Percentiles rank a stretch among this genome's conserved stretches.
phyloP scores from a whole-genome alignment of 1,140 invertebrate species.

The Drosophila kurseongensis region DNA sequence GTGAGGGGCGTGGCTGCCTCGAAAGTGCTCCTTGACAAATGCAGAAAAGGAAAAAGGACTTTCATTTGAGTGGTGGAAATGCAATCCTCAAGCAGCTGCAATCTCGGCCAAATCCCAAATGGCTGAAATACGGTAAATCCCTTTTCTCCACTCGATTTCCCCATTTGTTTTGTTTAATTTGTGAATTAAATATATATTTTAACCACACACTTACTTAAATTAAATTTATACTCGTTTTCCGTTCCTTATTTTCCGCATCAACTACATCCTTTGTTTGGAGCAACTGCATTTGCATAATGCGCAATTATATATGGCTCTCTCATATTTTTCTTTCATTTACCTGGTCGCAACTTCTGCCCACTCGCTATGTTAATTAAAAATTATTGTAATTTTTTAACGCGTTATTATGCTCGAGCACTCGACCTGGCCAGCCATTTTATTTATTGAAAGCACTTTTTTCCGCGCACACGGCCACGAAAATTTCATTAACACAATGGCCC shows the following conservation, averaged over 20 bases:
- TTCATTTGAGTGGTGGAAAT: conserved; percentile 37
- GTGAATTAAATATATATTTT: conserved; percentile 50
- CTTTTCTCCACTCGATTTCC: neutral
- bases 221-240: conserved; percentile 44
- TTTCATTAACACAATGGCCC: conserved; percentile 51
- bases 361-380: conserved; percentile 76
- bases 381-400: conserved; percentile 75
- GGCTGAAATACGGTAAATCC: conserved; percentile 23
- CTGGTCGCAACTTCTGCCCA: conserved; percentile 26
- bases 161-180: conserved; percentile 26
- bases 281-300: conserved; percentile 68
- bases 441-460: conserved; percentile 56
- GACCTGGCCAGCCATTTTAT: conserved; percentile 42
- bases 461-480: conserved; percentile 40
- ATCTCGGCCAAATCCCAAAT: conserved; percentile 38
- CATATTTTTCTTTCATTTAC: conserved; percentile 38
- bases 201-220: conserved; percentile 55
- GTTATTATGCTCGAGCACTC: conserved; percentile 68
- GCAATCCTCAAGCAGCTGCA: conserved; percentile 55
- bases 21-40: conserved; percentile 45
- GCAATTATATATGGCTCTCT: conserved; percentile 64
- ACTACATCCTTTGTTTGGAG: neutral
- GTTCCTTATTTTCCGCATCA: conserved; percentile 18
- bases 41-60: conserved; percentile 42
- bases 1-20: conserved; percentile 55